Percentiles rank a stretch among this genome's conserved stretches.
Conservation (phyloP, 2,888 invertebrate species). For the Idaea aversata region DNA sequence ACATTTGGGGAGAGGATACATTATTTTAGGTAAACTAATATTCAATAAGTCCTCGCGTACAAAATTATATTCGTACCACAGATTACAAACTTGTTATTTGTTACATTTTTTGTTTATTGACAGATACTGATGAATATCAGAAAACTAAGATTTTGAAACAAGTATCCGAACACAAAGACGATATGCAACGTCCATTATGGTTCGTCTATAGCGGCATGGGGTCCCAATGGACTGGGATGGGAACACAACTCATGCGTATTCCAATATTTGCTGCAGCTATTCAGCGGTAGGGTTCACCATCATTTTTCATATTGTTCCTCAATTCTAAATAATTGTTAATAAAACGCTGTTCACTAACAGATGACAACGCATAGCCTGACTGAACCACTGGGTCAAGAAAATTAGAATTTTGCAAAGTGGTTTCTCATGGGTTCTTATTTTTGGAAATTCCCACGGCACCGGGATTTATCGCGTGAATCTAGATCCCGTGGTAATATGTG, state of each 20-base stretch:
- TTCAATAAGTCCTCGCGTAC: neutral
- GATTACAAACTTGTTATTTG: too few species aligned
- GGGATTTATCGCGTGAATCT: too few species aligned
- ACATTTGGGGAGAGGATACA: conserved; percentile 61
- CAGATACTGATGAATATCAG: conserved; percentile 44
- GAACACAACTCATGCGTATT: conserved; percentile 81
- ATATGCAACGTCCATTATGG: conserved; percentile 79
- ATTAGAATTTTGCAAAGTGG: too few species aligned
- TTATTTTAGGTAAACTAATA: conserved; percentile 44
- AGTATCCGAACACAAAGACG: conserved; percentile 47
- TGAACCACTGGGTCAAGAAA: too few species aligned
- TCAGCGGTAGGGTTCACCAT: conserved; percentile 44
- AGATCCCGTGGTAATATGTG: too few species aligned
- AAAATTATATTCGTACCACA: neutral
- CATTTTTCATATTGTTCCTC: too few species aligned
- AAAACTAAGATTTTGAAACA: conserved; percentile 47
- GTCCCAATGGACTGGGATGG: conserved; percentile 86
- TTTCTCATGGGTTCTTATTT: too few species aligned
- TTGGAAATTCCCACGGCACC: too few species aligned
- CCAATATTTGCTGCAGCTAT: conserved; percentile 81
- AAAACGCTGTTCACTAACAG: too few species aligned
- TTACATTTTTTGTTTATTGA: conserved; percentile 14
- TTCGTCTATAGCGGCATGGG: conserved; percentile 88
- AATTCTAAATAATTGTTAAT: too few species aligned
- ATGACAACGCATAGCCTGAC: too few species aligned